Conservation (phyloP, 2,113 vertebrate species). For the Microcebus ravelobensis region DNA sequence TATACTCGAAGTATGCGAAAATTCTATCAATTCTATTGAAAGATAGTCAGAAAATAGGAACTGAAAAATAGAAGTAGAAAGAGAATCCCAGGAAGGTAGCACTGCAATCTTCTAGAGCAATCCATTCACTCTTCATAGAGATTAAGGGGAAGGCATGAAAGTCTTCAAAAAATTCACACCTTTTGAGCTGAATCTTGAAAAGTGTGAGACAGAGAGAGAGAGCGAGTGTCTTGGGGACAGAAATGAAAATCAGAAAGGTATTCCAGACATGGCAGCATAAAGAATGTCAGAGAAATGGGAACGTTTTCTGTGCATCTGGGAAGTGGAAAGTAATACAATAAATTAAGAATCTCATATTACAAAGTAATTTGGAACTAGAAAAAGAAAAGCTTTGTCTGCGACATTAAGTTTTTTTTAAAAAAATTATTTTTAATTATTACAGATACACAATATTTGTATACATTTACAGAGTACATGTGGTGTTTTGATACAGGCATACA, state of each 20-base stretch:
- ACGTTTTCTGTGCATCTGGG: neutral
- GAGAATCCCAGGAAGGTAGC: neutral
- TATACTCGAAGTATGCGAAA: neutral
- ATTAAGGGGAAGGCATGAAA: neutral
- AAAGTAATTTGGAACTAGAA: neutral
- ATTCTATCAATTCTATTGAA: neutral
- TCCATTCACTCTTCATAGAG: neutral
- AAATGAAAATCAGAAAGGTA: neutral
- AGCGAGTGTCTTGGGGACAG: accelerated
- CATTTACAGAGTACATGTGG: no score
- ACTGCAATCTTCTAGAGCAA: neutral
- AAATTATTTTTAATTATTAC: no score
- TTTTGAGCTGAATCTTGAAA: neutral
- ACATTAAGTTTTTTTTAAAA: neutral
- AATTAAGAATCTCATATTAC: neutral
- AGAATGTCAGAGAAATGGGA: neutral
- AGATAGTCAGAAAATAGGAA: neutral
- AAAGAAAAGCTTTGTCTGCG: neutral
- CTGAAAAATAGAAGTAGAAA: neutral
- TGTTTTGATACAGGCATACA: no score
- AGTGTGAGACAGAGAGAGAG: no score
- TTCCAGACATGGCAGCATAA: neutral
- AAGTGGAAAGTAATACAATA: neutral
- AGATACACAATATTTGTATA: no score
- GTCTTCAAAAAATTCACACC: neutral